Evolutionary conservation across 1,140 invertebrate genomes (phyloP).

Genomic region (Scaptomyza montana): DNA sequence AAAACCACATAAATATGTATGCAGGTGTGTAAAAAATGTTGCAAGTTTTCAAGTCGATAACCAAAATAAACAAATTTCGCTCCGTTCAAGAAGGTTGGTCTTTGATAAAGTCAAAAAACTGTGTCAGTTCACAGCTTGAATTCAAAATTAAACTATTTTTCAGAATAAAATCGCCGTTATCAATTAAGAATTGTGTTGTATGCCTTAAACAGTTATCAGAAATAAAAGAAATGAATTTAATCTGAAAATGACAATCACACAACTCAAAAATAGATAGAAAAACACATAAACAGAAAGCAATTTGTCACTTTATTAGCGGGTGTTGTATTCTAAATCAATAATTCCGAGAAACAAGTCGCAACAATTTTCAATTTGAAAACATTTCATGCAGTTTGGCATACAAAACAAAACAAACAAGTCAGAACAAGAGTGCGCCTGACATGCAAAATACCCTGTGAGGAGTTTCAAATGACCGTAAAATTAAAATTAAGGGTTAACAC

Average conservation of each 20-base stretch:
- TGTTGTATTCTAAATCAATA: slow-evolving; percentile 27
- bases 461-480: no score
- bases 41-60: neutral
- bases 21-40: neutral
- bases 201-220: no score
- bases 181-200: no score
- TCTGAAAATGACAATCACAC: no score
- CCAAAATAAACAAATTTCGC: neutral
- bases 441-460: neutral
- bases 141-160: no score
- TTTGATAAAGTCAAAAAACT: neutral
- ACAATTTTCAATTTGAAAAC: slow-evolving; percentile 42
- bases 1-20: neutral
- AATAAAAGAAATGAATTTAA: no score
- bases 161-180: no score
- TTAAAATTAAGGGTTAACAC: no score
- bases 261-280: no score
- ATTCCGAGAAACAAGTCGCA: slow-evolving; percentile 22
- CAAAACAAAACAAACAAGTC: slow-evolving; percentile 15
- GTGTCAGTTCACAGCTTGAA: neutral
- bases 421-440: neutral
- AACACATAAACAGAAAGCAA: neutral
- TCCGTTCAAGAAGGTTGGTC: neutral
- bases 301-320: slow-evolving; percentile 7
- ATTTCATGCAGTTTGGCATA: slow-evolving; percentile 6